Percentiles rank a stretch among this genome's conserved stretches.
Evolutionary conservation across 2,888 invertebrate species (phyloP).

Genomic region (Helobdella robusta): DNA sequence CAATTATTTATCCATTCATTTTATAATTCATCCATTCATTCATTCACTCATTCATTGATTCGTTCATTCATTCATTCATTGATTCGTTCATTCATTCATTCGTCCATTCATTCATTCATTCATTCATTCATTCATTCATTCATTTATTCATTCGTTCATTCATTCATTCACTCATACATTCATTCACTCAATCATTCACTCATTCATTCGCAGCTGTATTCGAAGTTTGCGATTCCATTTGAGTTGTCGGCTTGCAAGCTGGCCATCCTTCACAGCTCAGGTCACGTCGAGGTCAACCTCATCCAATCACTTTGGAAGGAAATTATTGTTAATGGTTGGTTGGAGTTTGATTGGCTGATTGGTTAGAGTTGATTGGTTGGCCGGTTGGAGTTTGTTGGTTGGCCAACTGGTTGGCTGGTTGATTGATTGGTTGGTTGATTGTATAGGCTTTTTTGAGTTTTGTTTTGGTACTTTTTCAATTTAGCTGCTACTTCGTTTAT

Average conservation of each 20-base stretch:
- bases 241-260: slow-evolving; percentile 85
- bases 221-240: slow-evolving; percentile 81
- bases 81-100: no score
- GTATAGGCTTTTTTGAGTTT: neutral
- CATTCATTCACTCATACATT: no score
- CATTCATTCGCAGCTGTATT: slow-evolving; percentile 61
- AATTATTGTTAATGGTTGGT: slow-evolving; percentile 56
- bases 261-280: slow-evolving; percentile 78
- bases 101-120: neutral
- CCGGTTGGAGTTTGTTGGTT: neutral
- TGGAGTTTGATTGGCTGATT: neutral
- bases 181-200: no score
- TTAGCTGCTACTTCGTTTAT: neutral
- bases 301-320: slow-evolving; percentile 85
- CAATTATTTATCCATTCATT: slow-evolving; percentile 4
- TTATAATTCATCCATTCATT: no score
- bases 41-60: no score
- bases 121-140: neutral
- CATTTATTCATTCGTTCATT: no score
- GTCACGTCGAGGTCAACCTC: slow-evolving; percentile 74
- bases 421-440: neutral
- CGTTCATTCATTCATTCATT: no score
- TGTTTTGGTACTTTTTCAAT: neutral
- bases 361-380: no score
- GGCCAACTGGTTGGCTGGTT: neutral